Evolutionary conservation across 2,797 vertebrate species (phyloP), one percentile per base, ranked within the genome.

Genomic region (Macropus fuliginosus): DNA sequence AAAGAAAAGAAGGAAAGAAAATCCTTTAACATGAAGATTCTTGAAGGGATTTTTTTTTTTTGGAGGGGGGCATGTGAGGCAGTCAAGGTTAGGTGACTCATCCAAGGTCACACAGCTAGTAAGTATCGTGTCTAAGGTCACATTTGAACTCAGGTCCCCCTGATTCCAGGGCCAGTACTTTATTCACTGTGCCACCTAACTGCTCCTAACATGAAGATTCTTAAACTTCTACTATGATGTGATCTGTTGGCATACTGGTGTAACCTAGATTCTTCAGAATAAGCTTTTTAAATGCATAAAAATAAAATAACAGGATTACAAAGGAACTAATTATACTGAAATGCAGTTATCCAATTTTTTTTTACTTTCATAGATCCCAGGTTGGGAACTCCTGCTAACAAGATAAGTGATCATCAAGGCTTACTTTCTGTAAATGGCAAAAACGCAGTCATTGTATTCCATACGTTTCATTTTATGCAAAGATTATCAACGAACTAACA

Each of bases 321-420:
- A 93, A 90, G 74, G 87, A 40, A 54, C 16, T 0, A 46, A 89
- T 90, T 90, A 81, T 90, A 95, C 96, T 93, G 56, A 91, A 91
- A 81, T 87, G 1, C 54, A 92, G 31, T 94, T 92, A 56, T 81
- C 93, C 93, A 62, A 96, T 9, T 18, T 34, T 74, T 34, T 40
- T 50, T 50, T 50, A 46, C 24, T 3, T 87, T 87, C 40, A 87
- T 50, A 87, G 74, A 8, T 10, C 21, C 21, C 3, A 50, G 74
- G 9, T 87, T 87, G 27, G 50, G 40, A 87, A 87, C 3, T 10
- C 74, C 74, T 87, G 3, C 21, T 50, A 87, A 74, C 10, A 87
- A 87, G 12, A 24, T 81, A 94, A 93, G 16, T 50, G 74, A 94
- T 92, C 46, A 94, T 93, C 90, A 46, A 50, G 93, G 74, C 66